Evolutionary conservation across 2,113 vertebrate genomes (phyloP).

Genomic region (Hyperopisus bebe): DNA sequence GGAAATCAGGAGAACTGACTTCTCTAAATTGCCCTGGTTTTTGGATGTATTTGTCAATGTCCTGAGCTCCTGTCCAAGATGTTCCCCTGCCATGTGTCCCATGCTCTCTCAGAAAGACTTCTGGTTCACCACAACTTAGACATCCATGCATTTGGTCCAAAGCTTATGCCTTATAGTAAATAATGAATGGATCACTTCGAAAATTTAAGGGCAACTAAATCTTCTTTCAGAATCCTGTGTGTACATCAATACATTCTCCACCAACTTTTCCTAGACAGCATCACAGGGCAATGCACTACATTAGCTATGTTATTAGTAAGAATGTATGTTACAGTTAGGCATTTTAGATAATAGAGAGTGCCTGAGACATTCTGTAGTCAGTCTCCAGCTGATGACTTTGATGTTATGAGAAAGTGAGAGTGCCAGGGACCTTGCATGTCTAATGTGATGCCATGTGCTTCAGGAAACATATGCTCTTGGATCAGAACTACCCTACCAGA

Average conservation of each 20-base stretch:
- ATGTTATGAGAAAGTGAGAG: not conserved
- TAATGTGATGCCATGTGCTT: not conserved
- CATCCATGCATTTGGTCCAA: not conserved
- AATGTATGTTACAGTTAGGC: not conserved
- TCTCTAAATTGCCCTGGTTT: not conserved
- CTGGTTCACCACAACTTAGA: not conserved
- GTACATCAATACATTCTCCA: not conserved
- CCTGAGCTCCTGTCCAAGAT: not conserved
- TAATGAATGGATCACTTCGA: not conserved
- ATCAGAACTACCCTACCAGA: not conserved
- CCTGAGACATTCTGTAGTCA: not conserved
- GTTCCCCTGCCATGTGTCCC: not conserved
- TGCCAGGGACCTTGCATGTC: not conserved
- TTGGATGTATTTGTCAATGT: not conserved
- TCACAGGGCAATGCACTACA: not conserved
- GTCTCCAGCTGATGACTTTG: not conserved
- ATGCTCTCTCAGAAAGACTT: not conserved
- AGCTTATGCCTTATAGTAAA: not conserved
- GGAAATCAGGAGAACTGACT: not conserved
- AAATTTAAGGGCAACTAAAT: not conserved
- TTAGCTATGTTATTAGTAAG: not conserved
- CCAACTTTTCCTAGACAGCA: not conserved
- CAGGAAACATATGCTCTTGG: not conserved
- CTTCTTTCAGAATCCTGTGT: not conserved
- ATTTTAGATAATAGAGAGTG: not conserved